Percentiles rank a stretch among this genome's conserved stretches.
phyloP scores from a whole-genome alignment of 37 sponge, comb jelly and placozoan species.

The Beroe ovata region DNA sequence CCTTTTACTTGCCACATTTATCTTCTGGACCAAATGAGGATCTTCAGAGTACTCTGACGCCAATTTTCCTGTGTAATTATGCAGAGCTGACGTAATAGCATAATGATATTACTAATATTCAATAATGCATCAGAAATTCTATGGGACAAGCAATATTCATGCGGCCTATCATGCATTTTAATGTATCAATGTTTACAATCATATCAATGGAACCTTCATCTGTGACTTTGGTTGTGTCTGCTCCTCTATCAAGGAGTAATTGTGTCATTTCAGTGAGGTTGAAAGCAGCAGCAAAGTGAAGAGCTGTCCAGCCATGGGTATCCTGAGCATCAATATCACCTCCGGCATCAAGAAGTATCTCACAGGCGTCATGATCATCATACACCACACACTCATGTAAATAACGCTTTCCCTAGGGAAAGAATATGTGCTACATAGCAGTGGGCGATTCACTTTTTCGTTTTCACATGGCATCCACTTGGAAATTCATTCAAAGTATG shows the following conservation, averaged over 20 bases:
- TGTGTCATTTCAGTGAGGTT: slow-evolving; percentile 40
- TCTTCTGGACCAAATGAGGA: slow-evolving; percentile 7
- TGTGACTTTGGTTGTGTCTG: slow-evolving; percentile 2
- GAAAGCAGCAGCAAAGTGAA: slow-evolving; percentile 52
- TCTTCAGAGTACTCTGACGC: slow-evolving; percentile 25
- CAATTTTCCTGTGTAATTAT: not conserved
- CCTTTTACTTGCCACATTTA: not conserved
- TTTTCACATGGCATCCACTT: too few relatives aligned
- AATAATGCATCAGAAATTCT: too few relatives aligned
- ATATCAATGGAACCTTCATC: slow-evolving; percentile 49
- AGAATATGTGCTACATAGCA: not conserved
- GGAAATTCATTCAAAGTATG: too few relatives aligned
- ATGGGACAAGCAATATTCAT: too few relatives aligned
- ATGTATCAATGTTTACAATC: too few relatives aligned
- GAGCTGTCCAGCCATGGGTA: slow-evolving; percentile 52
- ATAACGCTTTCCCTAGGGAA: slow-evolving; percentile 10
- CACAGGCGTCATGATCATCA: slow-evolving; percentile 50
- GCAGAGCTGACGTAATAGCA: too few relatives aligned
- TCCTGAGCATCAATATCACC: slow-evolving; percentile 1
- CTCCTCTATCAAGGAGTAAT: slow-evolving; percentile 20
- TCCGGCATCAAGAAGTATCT: slow-evolving; percentile 41
- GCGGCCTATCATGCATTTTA: too few relatives aligned
- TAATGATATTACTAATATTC: too few relatives aligned
- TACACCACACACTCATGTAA: slow-evolving; percentile 62
- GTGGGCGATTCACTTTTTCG: not conserved